phyloP scores from a whole-genome alignment of 1,140 invertebrate genomes.

The Drosophila melanogaster region Release_6_plus_ISO1_MT NT_037436.4:19524001-19524500 shows the following conservation, averaged over 20 bases:
- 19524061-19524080: constrained; percentile 40
- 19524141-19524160: constrained; percentile 63
- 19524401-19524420: constrained; percentile 56
- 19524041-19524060: constrained; percentile 79
- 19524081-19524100: constrained; percentile 54
- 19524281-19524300: constrained; percentile 65
- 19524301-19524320: constrained; percentile 71
- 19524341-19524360: constrained; percentile 75
- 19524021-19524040: constrained; percentile 40
- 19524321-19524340: constrained; percentile 68
- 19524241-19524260: constrained; percentile 68
- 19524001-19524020: constrained; percentile 32
- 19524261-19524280: constrained; percentile 52
- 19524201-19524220: constrained; percentile 73
- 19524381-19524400: constrained; percentile 39
- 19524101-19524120: not conserved
- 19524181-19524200: constrained; percentile 79
- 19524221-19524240: constrained; percentile 59
- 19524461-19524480: constrained; percentile 73
- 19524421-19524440: constrained; percentile 52
- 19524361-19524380: constrained; percentile 67
- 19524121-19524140: constrained; percentile 28
- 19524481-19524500: constrained; percentile 59
- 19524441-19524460: constrained; percentile 25
- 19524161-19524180: constrained; percentile 71